A percentile compares a stretch with the other conserved stretches of the same genome.
Conservation (phyloP, 2,888 invertebrate genomes). For the Cynaeus angustus region DNA sequence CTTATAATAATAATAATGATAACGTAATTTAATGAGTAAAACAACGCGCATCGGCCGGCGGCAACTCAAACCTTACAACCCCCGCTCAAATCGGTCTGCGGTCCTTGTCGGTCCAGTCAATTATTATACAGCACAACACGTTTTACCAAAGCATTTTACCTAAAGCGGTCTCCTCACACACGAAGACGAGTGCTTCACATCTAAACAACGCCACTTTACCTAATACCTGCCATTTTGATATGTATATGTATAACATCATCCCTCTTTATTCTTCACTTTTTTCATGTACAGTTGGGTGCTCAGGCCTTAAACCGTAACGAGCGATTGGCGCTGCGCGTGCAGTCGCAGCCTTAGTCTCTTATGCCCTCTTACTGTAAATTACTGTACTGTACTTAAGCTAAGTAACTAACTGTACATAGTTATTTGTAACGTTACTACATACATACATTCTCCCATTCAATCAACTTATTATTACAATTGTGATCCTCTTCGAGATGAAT, state of each 20-base stretch:
- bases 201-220: constrained; percentile 26
- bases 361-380: constrained; percentile 23
- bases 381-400: constrained; percentile 21
- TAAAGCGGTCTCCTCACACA: constrained; percentile 27
- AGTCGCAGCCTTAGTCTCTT: constrained; percentile 42
- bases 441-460: constrained; percentile 19
- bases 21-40: constrained; percentile 56
- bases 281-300: constrained; percentile 45
- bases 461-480: constrained; percentile 39
- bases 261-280: constrained; percentile 28
- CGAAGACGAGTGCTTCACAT: constrained; percentile 30
- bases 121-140: constrained; percentile 43
- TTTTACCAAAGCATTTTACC: constrained; percentile 18
- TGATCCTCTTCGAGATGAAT: constrained; percentile 45
- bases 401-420: constrained; percentile 43
- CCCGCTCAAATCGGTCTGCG: constrained; percentile 44
- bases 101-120: constrained; percentile 51
- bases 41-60: constrained; percentile 58
- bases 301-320: constrained; percentile 37
- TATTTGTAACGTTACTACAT: constrained; percentile 31
- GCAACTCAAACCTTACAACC: constrained; percentile 41
- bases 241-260: constrained; percentile 20
- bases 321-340: constrained; percentile 21
- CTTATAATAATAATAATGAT: constrained; percentile 61
- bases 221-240: constrained; percentile 46